Conservation (phyloP, 1,140 invertebrate genomes). For the Leptinotarsa undecemlineata region DNA sequence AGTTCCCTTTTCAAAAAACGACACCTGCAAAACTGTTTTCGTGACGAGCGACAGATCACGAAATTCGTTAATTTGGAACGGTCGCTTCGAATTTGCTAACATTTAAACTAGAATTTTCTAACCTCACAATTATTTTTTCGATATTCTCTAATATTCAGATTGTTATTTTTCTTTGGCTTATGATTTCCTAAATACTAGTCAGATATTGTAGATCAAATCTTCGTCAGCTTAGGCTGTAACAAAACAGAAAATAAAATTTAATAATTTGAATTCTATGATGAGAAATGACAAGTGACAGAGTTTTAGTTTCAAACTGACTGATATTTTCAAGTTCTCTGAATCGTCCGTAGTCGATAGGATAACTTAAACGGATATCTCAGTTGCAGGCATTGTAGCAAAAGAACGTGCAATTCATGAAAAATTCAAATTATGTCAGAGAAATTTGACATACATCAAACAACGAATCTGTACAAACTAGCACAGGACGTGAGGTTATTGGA, state of each 20-base stretch:
- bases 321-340: background rate
- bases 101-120: slow-evolving; percentile 8
- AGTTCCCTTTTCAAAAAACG: no score
- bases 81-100: background rate
- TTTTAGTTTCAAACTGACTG: background rate
- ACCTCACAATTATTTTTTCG: background rate
- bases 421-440: no score
- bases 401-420: no score
- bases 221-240: slow-evolving; percentile 21
- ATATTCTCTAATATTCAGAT: slow-evolving; percentile 13
- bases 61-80: background rate
- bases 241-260: slow-evolving; percentile 8
- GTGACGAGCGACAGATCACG: no score
- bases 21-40: no score
- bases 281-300: background rate
- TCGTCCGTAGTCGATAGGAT: no score
- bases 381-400: no score
- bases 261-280: background rate
- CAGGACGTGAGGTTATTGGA: no score
- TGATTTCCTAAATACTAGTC: slow-evolving; percentile 16
- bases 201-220: slow-evolving; percentile 19
- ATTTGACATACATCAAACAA: no score
- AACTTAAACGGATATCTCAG: no score
- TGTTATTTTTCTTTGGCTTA: slow-evolving; percentile 20
- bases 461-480: no score